Evolutionary conservation across 2,888 invertebrate genomes (phyloP).

Genomic region (Acrobasis consociella): DNA sequence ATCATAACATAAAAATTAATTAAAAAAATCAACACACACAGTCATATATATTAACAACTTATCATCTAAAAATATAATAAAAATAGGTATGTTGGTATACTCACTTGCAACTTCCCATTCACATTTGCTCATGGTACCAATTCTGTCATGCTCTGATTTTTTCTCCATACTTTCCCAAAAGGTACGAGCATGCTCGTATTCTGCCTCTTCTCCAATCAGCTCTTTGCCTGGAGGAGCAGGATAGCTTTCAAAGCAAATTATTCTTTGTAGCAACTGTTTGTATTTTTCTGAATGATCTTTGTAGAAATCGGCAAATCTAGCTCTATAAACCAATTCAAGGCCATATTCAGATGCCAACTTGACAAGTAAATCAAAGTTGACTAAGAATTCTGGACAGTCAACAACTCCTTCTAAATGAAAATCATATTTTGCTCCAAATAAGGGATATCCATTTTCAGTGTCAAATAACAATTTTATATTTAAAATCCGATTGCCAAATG

Average conservation of each 20-base stretch:
- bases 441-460: conserved; percentile 84
- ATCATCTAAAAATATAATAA: too few relatives aligned
- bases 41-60: too few relatives aligned
- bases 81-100: conserved; percentile 60
- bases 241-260: conserved; percentile 92
- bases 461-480: conserved; percentile 88
- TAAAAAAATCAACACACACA: too few relatives aligned
- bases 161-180: conserved; percentile 73
- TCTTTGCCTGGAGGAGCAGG: conserved; percentile 83
- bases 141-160: conserved; percentile 59
- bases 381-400: conserved; percentile 99
- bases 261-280: conserved; percentile 85
- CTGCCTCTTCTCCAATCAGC: conserved; percentile 83
- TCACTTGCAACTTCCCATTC: conserved; percentile 98
- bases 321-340: conserved; percentile 85
- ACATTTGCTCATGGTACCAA: conserved; percentile 93
- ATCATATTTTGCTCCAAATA: conserved; percentile 98
- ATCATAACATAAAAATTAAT: too few relatives aligned
- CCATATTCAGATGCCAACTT: conserved; percentile 89
- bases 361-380: conserved; percentile 93
- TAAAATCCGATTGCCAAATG: conserved; percentile 91
- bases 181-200: conserved; percentile 89
- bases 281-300: conserved; percentile 79
- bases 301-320: conserved; percentile 91
- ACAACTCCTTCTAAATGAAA: conserved; percentile 98